Percentiles rank a stretch among this genome's conserved stretches.
Conservation (phyloP, 2,888 invertebrate species). For the Conistra vaccinii region DNA sequence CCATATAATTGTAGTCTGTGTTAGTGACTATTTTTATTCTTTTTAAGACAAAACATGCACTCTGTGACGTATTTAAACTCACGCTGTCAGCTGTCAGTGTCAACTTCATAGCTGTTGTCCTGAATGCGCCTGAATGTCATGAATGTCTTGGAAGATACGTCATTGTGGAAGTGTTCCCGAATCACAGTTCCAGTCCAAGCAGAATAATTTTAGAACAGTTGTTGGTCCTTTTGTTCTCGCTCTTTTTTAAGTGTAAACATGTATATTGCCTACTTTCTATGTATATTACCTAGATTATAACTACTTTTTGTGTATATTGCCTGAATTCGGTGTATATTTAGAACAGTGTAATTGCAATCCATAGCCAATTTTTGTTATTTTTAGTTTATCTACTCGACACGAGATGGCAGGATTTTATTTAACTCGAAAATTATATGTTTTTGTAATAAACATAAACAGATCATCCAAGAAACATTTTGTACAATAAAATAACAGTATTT, state of each 20-base stretch:
- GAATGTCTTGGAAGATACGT: no score
- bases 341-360: neutral
- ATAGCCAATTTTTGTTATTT: neutral
- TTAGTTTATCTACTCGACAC: conserved; percentile 32
- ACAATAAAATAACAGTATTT: neutral
- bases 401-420: conserved; percentile 27
- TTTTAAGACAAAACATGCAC: conserved; percentile 47
- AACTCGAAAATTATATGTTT: neutral
- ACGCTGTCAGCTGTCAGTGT: conserved; percentile 15
- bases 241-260: neutral
- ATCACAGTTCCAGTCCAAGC: neutral
- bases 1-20: no score
- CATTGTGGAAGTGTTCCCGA: no score
- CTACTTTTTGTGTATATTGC: no score
- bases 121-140: no score
- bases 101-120: neutral
- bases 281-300: no score
- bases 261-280: neutral
- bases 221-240: neutral
- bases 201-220: neutral
- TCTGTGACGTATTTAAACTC: conserved; percentile 28
- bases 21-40: conserved; percentile 44
- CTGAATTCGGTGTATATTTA: no score
- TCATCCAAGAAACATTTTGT: neutral
- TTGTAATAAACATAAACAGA: neutral